Base-by-base conservation (phyloP, 1,140 invertebrate species). In the Calliopsis andreniformis region DNA sequence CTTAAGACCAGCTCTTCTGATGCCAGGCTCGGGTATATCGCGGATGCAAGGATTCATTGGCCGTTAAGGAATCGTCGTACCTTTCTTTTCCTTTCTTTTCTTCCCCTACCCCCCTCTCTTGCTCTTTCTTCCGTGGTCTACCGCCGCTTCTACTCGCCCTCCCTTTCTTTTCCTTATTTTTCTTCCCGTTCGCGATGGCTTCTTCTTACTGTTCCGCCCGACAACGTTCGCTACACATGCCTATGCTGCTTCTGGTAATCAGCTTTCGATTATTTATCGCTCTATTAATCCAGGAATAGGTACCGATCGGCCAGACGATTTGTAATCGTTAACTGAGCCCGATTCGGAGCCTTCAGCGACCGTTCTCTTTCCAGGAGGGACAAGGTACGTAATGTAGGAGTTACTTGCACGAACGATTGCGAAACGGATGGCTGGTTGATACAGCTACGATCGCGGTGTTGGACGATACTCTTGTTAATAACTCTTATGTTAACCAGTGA, bases 251-350 rank as follows among this genome's bases (percentile, higher is more conserved):
- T 84, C 82, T 75, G 83, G 86, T 88, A 90, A 87, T 90, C 88
- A 90, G 87, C 88, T 89, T 91, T 90, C 84, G 87, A 91, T 92
- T 89, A 92, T 91, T 91, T 89, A 92, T 91, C 85, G 85, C 84
- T 86, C 83, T 88, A 91, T 91, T 91, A 91, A 91, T 91, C 88
- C 86, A 69, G 80, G 83, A 88, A 89, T 85, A 85, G 87, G 83
- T 86, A 85, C 86, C 87, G 86, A 91, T 91, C 88, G 84, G 83
- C 64, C 76, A 79, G 79, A 85, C 87, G 78, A 92, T 91, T 91
- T 91, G 87, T 91, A 89, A 91, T 91, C 90, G 89, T 92, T 92
- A 91, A 87, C 87, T 47, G 86, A 75, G 79, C 82, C 78, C 76
- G 76, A 84, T 85, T 80, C 75, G 69, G 51, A 39, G 43, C 32